These are phyloP conservation scores for Vanessa atalanta DNA, from an alignment of 1,140 invertebrate species.

Conservation along the genomic window DNA sequence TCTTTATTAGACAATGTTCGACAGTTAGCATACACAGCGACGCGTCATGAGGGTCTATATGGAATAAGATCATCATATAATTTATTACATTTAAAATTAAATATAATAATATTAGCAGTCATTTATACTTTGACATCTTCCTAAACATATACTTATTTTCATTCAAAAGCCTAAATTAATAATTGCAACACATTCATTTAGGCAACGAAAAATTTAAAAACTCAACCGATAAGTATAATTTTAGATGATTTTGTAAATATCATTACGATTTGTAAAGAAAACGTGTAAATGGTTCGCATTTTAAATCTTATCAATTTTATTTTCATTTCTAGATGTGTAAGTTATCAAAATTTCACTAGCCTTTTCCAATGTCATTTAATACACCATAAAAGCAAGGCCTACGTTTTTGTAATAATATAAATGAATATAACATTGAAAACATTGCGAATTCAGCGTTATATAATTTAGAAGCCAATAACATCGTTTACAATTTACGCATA, in stretches of 20 bases:
- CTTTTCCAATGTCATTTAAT: constrained; percentile 74
- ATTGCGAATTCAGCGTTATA: constrained; percentile 45
- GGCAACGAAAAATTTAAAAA: too few relatives aligned
- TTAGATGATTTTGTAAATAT: constrained; percentile 24
- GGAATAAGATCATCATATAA: too few relatives aligned
- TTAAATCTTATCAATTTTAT: constrained; percentile 65
- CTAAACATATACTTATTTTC: constrained; percentile 3
- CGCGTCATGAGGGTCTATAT: too few relatives aligned
- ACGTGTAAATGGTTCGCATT: constrained; percentile 45
- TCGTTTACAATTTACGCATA: constrained; percentile 38
- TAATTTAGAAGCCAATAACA: constrained; percentile 48
- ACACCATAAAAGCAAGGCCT: constrained; percentile 73
- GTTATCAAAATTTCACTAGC: constrained; percentile 80
- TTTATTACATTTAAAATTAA: neutral
- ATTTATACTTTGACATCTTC: constrained; percentile 19
- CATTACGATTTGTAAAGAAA: constrained; percentile 34
- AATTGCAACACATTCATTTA: neutral
- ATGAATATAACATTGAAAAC: constrained; percentile 44
- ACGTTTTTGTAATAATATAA: constrained; percentile 58
- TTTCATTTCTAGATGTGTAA: constrained; percentile 73
- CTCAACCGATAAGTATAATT: constrained; percentile 12
- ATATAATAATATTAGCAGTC: neutral
- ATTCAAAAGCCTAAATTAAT: neutral
- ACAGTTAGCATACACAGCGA: neutral
- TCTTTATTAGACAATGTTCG: too few relatives aligned